A percentile compares a stretch with the other conserved stretches of the same genome.
Conservation (phyloP, 2,113 vertebrate species). For the Ophthalmolycus amberensis region DNA sequence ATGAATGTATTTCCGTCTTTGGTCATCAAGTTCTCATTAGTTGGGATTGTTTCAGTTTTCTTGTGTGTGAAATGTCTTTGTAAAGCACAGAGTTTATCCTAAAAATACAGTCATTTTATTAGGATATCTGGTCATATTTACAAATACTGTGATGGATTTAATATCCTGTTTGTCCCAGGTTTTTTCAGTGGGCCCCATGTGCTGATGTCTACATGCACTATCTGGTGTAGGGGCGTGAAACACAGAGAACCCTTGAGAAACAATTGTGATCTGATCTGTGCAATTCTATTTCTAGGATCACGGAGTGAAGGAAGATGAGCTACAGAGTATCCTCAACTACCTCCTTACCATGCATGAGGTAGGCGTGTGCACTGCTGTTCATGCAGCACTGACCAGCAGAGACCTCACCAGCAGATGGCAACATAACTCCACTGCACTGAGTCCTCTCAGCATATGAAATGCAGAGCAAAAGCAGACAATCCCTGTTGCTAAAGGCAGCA, state of each 20-base stretch:
- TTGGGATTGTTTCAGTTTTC: not conserved
- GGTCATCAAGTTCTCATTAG: not conserved
- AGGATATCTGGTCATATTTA: not conserved
- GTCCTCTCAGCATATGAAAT: not conserved
- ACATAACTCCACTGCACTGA: conserved; percentile 22
- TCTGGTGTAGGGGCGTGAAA: not conserved
- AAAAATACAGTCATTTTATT: not conserved
- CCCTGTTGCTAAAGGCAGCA: conserved; percentile 15
- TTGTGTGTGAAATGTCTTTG: not conserved
- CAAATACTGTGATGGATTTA: not conserved
- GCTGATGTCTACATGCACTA: not conserved
- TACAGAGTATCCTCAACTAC: conserved; percentile 97
- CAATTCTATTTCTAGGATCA: conserved; percentile 87
- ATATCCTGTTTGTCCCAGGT: not conserved
- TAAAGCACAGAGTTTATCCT: not conserved
- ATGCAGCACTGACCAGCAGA: conserved; percentile 53
- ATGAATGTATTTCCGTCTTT: not conserved
- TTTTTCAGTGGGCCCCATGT: no score
- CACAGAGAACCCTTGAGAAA: not conserved
- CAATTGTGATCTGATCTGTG: not conserved
- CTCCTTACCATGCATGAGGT: conserved; percentile 99
- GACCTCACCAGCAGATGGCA: conserved; percentile 80
- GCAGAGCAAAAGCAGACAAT: conserved; percentile 15
- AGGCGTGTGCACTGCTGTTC: conserved; percentile 34
- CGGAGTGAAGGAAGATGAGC: conserved; percentile 96